Evolutionary conservation across 2,888 invertebrate species (phyloP).

Genomic region (Drosophila testacea): DNA sequence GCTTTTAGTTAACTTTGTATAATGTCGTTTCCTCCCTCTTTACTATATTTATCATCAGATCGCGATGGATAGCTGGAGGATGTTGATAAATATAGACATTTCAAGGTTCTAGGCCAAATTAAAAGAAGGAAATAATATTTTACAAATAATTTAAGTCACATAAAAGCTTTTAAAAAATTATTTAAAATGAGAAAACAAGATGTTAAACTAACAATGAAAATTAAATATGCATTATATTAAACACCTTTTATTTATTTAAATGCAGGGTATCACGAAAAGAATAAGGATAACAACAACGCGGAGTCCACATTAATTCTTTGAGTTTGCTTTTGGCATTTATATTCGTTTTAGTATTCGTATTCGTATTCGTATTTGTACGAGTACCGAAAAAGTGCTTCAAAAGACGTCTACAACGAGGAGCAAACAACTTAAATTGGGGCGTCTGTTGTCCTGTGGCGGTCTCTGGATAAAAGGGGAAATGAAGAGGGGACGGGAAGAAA

Average conservation of each 20-base stretch:
- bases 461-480: neutral
- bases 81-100: no score
- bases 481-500: neutral
- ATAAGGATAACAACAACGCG: slow-evolving; percentile 30
- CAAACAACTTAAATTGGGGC: slow-evolving; percentile 57
- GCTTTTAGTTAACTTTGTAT: no score
- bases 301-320: slow-evolving; percentile 56
- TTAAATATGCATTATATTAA: no score
- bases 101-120: no score
- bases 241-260: neutral
- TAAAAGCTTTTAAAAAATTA: no score
- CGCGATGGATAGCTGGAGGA: no score
- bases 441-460: slow-evolving; percentile 50
- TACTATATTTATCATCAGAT: no score
- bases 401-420: slow-evolving; percentile 14
- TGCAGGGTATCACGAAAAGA: slow-evolving; percentile 5
- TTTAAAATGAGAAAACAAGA: no score
- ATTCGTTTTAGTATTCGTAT: slow-evolving; percentile 29
- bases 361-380: neutral
- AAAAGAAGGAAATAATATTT: no score
- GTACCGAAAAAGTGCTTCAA: slow-evolving; percentile 35
- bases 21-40: no score
- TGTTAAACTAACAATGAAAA: no score
- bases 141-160: no score
- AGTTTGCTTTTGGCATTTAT: slow-evolving; percentile 72